Conservation (phyloP, 2,797 vertebrate species). For the Neosilurus hyrtlii region DNA sequence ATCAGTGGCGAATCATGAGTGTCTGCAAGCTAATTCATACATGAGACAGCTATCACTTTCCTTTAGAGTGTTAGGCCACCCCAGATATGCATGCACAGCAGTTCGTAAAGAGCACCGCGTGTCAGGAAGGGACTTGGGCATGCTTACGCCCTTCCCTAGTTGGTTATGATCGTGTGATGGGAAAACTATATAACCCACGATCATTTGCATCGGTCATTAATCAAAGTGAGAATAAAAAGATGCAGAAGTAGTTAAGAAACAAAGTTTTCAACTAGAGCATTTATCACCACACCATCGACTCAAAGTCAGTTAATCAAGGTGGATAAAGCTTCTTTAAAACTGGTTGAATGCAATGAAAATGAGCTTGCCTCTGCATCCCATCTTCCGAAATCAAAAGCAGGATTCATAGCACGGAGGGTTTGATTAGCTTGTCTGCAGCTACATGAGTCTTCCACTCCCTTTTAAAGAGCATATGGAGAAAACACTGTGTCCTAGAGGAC, state of each 20-base stretch:
- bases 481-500: not conserved
- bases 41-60: too few species aligned
- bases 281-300: not conserved
- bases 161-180: too few species aligned
- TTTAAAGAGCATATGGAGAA: not conserved
- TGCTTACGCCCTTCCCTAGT: too few species aligned
- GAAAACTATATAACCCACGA: too few species aligned
- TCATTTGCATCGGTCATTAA: not conserved
- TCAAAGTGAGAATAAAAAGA: not conserved
- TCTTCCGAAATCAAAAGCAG: not conserved
- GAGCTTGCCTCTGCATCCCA: not conserved
- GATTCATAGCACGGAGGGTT: constrained; percentile 1
- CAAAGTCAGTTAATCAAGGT: not conserved
- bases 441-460: not conserved
- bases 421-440: constrained; percentile 33
- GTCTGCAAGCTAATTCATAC: too few species aligned
- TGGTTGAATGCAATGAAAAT: not conserved
- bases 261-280: not conserved
- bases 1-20: too few species aligned
- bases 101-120: too few species aligned
- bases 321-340: not conserved
- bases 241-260: not conserved
- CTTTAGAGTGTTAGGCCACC: too few species aligned
- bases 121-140: too few species aligned
- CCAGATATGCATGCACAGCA: too few species aligned